Percentiles rank a stretch among this genome's conserved stretches.
Conservation (phyloP, 2,888 invertebrate genomes). For the Calameuta pallipes region DNA sequence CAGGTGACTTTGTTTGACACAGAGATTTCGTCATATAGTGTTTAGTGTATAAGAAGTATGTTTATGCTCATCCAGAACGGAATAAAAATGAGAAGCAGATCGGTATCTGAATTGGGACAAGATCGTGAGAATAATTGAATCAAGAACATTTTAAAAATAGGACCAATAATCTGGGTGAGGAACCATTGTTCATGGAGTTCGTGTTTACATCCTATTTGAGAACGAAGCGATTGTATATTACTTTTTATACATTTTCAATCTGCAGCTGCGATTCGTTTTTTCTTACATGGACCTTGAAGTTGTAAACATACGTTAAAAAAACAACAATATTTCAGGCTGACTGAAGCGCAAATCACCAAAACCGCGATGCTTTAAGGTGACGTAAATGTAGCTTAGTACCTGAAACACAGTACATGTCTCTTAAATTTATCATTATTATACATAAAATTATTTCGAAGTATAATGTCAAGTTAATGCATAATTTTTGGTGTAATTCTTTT, state of each 20-base stretch:
- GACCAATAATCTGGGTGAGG: background rate
- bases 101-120: background rate
- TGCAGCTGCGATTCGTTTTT: background rate
- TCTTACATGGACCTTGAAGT: background rate
- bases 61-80: background rate
- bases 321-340: background rate
- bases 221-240: background rate
- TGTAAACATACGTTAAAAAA: background rate
- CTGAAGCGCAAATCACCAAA: slow-evolving; percentile 7
- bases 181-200: background rate
- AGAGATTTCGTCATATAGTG: background rate
- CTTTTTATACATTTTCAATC: background rate
- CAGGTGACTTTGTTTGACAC: background rate
- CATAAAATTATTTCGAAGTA: background rate
- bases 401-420: slow-evolving; percentile 46
- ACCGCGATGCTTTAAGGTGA: slow-evolving; percentile 39
- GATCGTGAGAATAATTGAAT: background rate
- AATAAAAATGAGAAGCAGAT: background rate
- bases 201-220: background rate
- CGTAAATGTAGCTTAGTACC: slow-evolving; percentile 46
- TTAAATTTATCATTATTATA: background rate
- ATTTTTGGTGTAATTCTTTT: background rate
- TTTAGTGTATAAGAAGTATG: background rate
- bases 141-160: background rate
- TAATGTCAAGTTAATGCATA: background rate